These are phyloP conservation scores for Zapornia atra DNA, from an alignment of 2,113 vertebrate species.

Conservation along the genomic window DNA sequence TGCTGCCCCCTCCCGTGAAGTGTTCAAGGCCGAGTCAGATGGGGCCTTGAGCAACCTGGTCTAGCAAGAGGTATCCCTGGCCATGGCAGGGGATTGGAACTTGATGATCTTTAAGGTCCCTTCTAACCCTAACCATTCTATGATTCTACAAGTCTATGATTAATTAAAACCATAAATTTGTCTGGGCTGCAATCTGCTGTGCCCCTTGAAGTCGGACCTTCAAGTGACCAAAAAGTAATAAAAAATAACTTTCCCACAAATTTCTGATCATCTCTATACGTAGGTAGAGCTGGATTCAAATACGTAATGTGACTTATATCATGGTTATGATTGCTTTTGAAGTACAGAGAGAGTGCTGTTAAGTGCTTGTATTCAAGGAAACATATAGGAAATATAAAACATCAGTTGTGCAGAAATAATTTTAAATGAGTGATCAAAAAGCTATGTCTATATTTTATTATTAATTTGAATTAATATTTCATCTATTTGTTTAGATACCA, in stretches of 20 bases:
- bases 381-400: neutral
- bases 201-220: neutral
- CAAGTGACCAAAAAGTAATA: neutral
- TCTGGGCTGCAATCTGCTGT: neutral
- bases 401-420: neutral
- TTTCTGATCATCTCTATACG: neutral
- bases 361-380: neutral
- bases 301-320: neutral
- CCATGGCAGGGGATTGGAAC: too few relatives aligned
- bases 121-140: too few relatives aligned
- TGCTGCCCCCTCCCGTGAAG: too few relatives aligned
- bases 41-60: too few relatives aligned
- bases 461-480: neutral
- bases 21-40: too few relatives aligned
- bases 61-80: too few relatives aligned
- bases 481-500: neutral
- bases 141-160: neutral
- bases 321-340: neutral
- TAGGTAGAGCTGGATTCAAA: neutral
- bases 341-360: neutral
- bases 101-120: too few relatives aligned
- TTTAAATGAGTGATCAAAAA: neutral
- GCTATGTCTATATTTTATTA: neutral
- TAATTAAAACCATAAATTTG: neutral
- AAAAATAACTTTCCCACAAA: neutral